Evolutionary conservation across 1,140 invertebrate species (phyloP).

Genomic region (Bombus breviceps): DNA sequence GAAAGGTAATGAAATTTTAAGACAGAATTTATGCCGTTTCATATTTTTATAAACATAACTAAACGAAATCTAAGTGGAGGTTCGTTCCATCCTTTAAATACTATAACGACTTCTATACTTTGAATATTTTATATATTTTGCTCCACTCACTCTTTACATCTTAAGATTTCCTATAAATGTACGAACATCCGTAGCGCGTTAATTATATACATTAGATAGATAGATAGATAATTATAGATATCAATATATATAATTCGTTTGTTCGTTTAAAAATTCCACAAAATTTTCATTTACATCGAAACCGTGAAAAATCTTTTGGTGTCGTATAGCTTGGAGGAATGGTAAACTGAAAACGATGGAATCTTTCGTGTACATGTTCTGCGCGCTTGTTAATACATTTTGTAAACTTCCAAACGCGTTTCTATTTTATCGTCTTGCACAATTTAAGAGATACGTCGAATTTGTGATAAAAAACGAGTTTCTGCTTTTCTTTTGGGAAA

Average conservation of each 20-base stretch:
- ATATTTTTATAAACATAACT: too few species aligned
- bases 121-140: background rate
- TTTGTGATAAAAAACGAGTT: conserved; percentile 24
- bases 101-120: too few species aligned
- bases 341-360: background rate
- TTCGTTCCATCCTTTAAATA: too few species aligned
- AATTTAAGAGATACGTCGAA: background rate
- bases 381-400: background rate
- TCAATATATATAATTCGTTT: background rate
- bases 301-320: background rate
- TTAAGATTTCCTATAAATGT: background rate
- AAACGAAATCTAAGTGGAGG: background rate
- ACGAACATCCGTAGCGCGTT: background rate
- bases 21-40: too few species aligned
- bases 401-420: background rate
- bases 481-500: conserved; percentile 53
- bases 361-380: background rate
- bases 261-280: background rate
- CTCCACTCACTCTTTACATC: background rate
- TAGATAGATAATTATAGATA: too few species aligned
- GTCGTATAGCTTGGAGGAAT: too few species aligned
- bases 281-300: background rate
- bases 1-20: too few species aligned
- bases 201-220: background rate
- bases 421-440: background rate